Evolutionary conservation across 1,140 invertebrate species (phyloP), one percentile per base, ranked within the genome.

Genomic region (Spodoptera litura): DNA sequence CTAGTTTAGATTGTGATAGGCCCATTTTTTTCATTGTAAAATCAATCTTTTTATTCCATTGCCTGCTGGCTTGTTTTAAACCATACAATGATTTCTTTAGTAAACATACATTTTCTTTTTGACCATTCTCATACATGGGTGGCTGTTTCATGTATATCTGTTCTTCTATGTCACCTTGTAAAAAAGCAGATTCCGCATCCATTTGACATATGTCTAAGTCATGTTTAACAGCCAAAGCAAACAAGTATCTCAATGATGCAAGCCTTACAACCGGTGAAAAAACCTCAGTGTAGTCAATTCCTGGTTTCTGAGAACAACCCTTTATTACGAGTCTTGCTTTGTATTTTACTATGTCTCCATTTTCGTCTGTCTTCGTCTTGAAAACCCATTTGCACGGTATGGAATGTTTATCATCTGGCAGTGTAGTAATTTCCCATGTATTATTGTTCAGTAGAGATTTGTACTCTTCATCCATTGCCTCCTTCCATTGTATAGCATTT

Each of bases 81-180:
- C 93, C 93, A 89, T 95, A 94, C 2, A 95, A 53, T 44, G 87
- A 86, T 83, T 91, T 94, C 8, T 90, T 88, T 58, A 95, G 76
- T 58, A 72, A 68, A 80, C 87, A 93, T 35, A 95, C n/a, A n/a
- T n/a, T n/a, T n/a, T n/a, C 88, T 79, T 89, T 6, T 52, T 86
- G 81, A 75, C 85, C 80, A 27, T 85, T 79, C 8, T 64, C 64
- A 80, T 78, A 84, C 35, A 85, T 84, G 52, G 89, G 80, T 49
- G 94, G 93, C 75, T 90, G 85, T 20, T 85, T 35, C 84, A 95
- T 91, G 62, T 89, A 95, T 2, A 95, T 87, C 35, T 87, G 85
- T 80, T 95, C 93, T 13, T 94, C 84, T 35, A 95, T 78, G 9
- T 88, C 77, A 4, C 91, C 94, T 87, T 95, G 85, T 3, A 95